Evolutionary conservation across 2,113 vertebrate genomes (phyloP).

Genomic region (Melospiza melodia): DNA sequence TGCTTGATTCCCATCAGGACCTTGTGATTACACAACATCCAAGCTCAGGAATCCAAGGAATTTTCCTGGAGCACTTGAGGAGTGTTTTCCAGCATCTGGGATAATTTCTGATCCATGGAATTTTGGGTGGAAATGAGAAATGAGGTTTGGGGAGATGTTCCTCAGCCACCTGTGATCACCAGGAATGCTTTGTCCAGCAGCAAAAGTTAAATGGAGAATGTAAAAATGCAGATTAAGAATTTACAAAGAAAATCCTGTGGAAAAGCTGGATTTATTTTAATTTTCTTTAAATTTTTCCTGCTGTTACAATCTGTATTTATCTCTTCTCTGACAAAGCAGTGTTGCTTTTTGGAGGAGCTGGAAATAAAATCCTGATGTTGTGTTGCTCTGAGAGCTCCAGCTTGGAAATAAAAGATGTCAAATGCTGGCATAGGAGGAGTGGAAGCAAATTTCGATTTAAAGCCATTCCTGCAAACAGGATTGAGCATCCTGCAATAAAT

Average conservation of each 20-base stretch:
- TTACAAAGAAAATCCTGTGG: conserved; percentile 3
- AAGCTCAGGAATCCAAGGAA: background rate
- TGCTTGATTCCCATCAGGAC: background rate
- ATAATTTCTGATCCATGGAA: background rate
- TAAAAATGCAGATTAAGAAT: background rate
- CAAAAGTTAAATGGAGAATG: background rate
- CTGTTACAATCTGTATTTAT: background rate
- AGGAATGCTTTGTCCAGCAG: background rate
- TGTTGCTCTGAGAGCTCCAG: background rate
- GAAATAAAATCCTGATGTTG: background rate
- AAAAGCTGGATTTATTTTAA: background rate
- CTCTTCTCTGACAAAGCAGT: background rate
- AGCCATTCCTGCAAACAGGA: background rate
- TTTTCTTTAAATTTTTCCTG: background rate
- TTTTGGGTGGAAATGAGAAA: background rate
- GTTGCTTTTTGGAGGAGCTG: conserved; percentile 3
- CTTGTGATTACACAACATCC: background rate
- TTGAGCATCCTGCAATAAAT: background rate
- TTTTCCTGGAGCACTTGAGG: background rate
- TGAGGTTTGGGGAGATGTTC: background rate
- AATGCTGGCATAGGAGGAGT: background rate
- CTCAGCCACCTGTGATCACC: background rate
- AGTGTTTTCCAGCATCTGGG: background rate
- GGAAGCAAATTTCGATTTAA: background rate
- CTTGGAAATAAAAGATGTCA: background rate